A percentile compares a stretch with the other conserved stretches of the same genome.
Evolutionary conservation across 2,888 invertebrate genomes (phyloP).

Genomic region (Dryadula phaetusa): DNA sequence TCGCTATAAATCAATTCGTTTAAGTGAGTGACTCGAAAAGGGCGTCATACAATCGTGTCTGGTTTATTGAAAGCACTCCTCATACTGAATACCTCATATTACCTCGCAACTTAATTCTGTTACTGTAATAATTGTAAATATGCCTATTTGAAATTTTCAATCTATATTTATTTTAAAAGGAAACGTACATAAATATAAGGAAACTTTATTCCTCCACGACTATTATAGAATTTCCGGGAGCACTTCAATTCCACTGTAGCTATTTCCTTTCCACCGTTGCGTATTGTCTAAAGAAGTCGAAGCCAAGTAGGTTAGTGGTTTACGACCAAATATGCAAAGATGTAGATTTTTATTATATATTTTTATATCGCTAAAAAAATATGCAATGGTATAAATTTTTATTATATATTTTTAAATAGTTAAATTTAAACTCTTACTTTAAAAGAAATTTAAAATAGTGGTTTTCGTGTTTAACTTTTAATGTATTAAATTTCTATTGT

Average conservation of each 20-base stretch:
- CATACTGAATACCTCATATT: slow-evolving; percentile 25
- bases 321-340: neutral
- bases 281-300: slow-evolving; percentile 20
- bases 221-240: slow-evolving; percentile 30
- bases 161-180: neutral
- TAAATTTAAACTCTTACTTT: too few species aligned
- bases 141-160: neutral
- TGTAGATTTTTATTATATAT: neutral
- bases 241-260: slow-evolving; percentile 25
- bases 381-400: too few species aligned
- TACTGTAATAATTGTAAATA: neutral
- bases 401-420: too few species aligned
- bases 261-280: slow-evolving; percentile 23
- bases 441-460: too few species aligned
- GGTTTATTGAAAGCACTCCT: slow-evolving; percentile 40
- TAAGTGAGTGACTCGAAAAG: slow-evolving; percentile 65
- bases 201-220: slow-evolving; percentile 29
- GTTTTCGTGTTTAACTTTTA: slow-evolving; percentile 35
- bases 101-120: neutral
- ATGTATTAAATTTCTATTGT: slow-evolving; percentile 37
- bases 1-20: slow-evolving; percentile 59
- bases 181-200: slow-evolving; percentile 10
- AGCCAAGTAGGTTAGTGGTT: slow-evolving; percentile 17
- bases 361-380: neutral
- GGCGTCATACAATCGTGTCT: slow-evolving; percentile 50